phyloP scores from a whole-genome alignment of 2,113 vertebrate species.

The Noctilio leporinus region DNA sequence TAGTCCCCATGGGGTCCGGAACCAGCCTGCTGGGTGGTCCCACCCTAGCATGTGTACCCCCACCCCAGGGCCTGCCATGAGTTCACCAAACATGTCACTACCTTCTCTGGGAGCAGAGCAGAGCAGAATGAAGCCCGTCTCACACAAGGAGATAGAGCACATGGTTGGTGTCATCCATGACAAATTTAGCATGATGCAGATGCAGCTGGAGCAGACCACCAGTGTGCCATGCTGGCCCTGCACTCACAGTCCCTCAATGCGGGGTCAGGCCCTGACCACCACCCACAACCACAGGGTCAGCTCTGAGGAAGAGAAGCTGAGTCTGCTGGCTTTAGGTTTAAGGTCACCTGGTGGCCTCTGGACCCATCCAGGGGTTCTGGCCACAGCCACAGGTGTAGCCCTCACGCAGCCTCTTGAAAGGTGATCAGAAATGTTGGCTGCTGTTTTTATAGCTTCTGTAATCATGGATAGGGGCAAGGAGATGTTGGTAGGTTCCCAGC shows the following conservation, averaged over 20 bases:
- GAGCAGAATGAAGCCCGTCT: conserved; percentile 88
- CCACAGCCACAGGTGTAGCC: fast-evolving
- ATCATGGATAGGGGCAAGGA: not conserved
- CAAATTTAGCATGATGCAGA: conserved; percentile 92
- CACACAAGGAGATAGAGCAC: conserved; percentile 87
- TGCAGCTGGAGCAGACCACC: conserved; percentile 93
- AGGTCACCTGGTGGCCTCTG: not conserved
- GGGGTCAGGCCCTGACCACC: conserved; percentile 70
- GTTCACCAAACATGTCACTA: conserved; percentile 92
- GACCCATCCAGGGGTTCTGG: not conserved
- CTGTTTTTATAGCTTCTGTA: not conserved
- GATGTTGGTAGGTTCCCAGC: fast-evolving
- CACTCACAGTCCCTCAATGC: conserved; percentile 86
- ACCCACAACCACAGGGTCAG: fast-evolving
- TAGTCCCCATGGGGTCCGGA: not conserved
- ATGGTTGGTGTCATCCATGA: conserved; percentile 90
- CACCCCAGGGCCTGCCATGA: conserved; percentile 89
- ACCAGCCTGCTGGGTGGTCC: not conserved
- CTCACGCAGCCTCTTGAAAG: not conserved
- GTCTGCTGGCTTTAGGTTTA: not conserved
- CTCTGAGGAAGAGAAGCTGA: not conserved
- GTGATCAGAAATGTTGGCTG: not conserved
- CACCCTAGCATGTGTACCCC: not conserved
- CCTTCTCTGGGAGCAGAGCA: conserved; percentile 84
- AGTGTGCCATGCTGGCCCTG: conserved; percentile 90